These are phyloP conservation scores for Thelaira solivaga DNA, from an alignment of 2,888 invertebrate genomes.

Conservation along the genomic window DNA sequence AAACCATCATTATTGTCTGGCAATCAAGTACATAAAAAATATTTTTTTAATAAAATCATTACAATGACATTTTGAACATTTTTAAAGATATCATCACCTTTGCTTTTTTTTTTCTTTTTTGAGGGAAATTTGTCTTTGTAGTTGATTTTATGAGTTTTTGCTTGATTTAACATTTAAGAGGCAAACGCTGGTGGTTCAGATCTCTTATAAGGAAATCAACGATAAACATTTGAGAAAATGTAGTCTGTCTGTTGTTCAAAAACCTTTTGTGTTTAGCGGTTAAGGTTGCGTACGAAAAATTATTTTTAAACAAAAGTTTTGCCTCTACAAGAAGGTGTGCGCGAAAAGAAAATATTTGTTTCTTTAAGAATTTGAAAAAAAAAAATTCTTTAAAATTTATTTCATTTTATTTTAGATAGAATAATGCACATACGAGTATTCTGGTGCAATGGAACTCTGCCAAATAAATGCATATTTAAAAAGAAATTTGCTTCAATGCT, in stretches of 20 bases:
- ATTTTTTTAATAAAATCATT: constrained; percentile 36
- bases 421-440: too few species aligned
- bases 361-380: too few species aligned
- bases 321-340: background rate
- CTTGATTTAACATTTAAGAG: background rate
- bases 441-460: too few species aligned
- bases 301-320: constrained; percentile 28
- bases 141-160: constrained; percentile 19
- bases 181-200: background rate
- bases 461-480: too few species aligned
- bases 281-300: constrained; percentile 64
- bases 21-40: background rate
- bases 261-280: constrained; percentile 54
- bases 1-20: background rate
- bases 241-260: background rate
- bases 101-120: background rate
- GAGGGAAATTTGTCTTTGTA: background rate
- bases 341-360: background rate
- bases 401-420: too few species aligned
- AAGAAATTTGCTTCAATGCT: too few species aligned
- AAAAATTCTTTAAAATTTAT: background rate
- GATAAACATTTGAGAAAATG: background rate
- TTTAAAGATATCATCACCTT: constrained; percentile 36
- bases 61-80: constrained; percentile 10
- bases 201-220: constrained; percentile 10